These are phyloP conservation scores for Sparus aurata DNA, from an alignment of 2,797 vertebrate species.

Conservation along the genomic window DNA sequence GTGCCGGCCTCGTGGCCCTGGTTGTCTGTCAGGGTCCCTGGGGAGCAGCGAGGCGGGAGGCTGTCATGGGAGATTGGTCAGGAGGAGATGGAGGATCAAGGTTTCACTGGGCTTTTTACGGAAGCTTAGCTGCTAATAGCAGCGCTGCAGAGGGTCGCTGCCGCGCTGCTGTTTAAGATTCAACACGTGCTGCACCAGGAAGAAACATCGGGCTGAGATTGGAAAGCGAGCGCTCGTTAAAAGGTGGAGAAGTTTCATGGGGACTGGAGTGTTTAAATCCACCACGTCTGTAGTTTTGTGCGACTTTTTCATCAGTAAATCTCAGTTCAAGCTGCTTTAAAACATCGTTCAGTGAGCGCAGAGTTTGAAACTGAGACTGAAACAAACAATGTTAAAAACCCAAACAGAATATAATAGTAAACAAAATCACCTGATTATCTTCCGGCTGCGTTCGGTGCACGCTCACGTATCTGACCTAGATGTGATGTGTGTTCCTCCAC, in stretches of 20 bases:
- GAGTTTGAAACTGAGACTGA: no score
- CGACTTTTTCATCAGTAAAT: no score
- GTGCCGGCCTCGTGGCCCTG: slow-evolving; percentile 22
- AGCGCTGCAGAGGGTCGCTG: neutral
- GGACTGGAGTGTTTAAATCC: no score
- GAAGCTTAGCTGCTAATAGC: slow-evolving; percentile 49
- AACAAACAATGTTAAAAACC: no score
- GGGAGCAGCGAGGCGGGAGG: slow-evolving; percentile 19
- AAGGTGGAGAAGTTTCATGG: neutral
- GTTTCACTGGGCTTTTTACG: slow-evolving; percentile 32
- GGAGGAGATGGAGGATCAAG: slow-evolving; percentile 46
- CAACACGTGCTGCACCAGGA: neutral
- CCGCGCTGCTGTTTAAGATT: slow-evolving; percentile 27
- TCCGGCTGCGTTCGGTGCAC: no score
- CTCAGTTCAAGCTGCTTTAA: no score
- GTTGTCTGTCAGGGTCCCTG: slow-evolving; percentile 3
- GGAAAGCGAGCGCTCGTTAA: neutral
- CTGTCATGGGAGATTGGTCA: slow-evolving; percentile 47
- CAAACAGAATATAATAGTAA: no score
- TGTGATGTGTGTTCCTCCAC: no score
- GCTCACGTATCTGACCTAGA: no score
- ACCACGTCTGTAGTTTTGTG: no score
- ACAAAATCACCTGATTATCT: no score
- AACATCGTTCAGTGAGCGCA: no score
- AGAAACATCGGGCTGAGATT: neutral